A percentile compares a stretch with the other conserved stretches of the same genome.
phyloP scores from a whole-genome alignment of 1,140 invertebrate species.

The Heliothis virescens region DNA sequence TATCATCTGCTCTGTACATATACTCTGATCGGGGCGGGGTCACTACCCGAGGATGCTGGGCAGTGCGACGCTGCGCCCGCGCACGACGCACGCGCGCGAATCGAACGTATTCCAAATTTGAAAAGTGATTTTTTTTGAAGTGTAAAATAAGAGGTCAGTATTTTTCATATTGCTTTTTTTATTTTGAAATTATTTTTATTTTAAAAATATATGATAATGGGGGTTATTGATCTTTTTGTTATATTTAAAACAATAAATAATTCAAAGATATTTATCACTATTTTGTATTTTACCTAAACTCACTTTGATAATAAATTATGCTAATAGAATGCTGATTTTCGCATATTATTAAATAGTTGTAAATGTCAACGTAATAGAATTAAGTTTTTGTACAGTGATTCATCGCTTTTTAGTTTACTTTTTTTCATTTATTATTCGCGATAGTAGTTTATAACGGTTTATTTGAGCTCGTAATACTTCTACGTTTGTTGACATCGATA shows the following conservation, averaged over 20 bases:
- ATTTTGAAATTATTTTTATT: neutral
- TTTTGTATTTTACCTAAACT: too few relatives aligned
- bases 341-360: too few relatives aligned
- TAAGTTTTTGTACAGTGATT: neutral
- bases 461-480: too few relatives aligned
- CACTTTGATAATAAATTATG: neutral
- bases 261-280: too few relatives aligned
- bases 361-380: conserved; percentile 10
- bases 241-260: too few relatives aligned
- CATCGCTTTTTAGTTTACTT: conserved; percentile 15
- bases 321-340: neutral
- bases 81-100: conserved; percentile 38
- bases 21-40: conserved; percentile 44
- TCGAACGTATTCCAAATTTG: neutral
- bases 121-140: conserved; percentile 11
- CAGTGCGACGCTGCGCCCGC: conserved; percentile 26
- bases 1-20: conserved; percentile 21
- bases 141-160: conserved; percentile 13
- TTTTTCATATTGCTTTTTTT: neutral
- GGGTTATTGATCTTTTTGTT: too few relatives aligned
- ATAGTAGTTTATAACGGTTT: too few relatives aligned
- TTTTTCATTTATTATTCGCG: neutral
- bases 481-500: too few relatives aligned
- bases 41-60: conserved; percentile 38
- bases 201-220: neutral